phyloP scores from a whole-genome alignment of 2,888 invertebrate genomes.

The Poecilus cupreus region DNA sequence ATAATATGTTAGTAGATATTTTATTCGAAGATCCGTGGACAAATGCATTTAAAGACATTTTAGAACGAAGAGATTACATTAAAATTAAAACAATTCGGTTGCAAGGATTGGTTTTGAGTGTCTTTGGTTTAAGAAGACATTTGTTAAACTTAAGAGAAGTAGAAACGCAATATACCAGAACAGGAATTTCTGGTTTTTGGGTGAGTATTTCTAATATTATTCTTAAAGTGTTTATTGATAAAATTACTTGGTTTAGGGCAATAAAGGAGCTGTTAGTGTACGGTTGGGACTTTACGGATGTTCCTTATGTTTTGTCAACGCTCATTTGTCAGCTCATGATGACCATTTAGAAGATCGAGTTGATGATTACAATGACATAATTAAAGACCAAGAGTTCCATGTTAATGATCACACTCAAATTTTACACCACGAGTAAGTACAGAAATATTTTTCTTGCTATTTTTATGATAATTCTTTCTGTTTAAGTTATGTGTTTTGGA shows the following conservation, averaged over 20 bases:
- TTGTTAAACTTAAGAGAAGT: slow-evolving; percentile 88
- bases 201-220: slow-evolving; percentile 74
- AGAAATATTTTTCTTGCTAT: background rate
- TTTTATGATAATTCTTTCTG: background rate
- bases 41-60: slow-evolving; percentile 80
- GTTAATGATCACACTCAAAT: slow-evolving; percentile 87
- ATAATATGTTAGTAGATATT: slow-evolving; percentile 87
- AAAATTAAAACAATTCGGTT: slow-evolving; percentile 87
- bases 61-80: slow-evolving; percentile 83
- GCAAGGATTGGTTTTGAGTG: slow-evolving; percentile 87
- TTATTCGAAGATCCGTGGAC: slow-evolving; percentile 93
- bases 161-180: slow-evolving; percentile 90
- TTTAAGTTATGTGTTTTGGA: slow-evolving; percentile 91
- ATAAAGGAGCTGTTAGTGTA: slow-evolving; percentile 95
- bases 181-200: slow-evolving; percentile 95
- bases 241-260: slow-evolving; percentile 80
- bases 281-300: slow-evolving; percentile 91
- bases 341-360: slow-evolving; percentile 88
- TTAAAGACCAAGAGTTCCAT: slow-evolving; percentile 88
- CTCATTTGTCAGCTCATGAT: slow-evolving; percentile 94
- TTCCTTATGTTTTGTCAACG: slow-evolving; percentile 91
- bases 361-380: slow-evolving; percentile 90
- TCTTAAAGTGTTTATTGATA: background rate
- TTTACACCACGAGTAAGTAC: slow-evolving; percentile 93
- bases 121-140: slow-evolving; percentile 87